Base-by-base conservation (phyloP, 1,140 invertebrate genomes). In the Asbolus verrucosus region DNA sequence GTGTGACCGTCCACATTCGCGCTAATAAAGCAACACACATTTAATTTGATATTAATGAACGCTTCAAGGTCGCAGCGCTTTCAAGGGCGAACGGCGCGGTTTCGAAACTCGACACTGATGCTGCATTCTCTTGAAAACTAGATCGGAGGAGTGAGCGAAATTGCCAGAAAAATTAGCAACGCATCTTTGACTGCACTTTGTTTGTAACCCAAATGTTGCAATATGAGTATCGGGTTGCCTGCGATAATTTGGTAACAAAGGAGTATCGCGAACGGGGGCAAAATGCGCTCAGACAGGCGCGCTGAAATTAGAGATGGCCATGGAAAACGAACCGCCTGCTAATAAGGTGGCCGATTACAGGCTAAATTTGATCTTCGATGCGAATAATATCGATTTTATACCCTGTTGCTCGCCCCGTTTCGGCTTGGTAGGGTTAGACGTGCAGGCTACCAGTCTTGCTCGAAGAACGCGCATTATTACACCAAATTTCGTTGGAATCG, bases 311-410 rank as follows among this genome's bases (percentile, higher is more conserved):
- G 75, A 76, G 73, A 61, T 65, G 16, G 68, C 65, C 38, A 46
- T 74, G 75, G 73, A 74, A 74, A 74, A 76, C 33, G 75, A 76
- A 65, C 65, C 72, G 59, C 24, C 61, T 72, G 69, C 69, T 76
- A 76, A 76, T 76, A 74, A 73, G 74, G 74, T 76, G 74, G 74
- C 74, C 74, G 74, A 76, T 76, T 74, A 74, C 71, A 74, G 75
- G 70, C 75, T 73, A 74, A 74, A 74, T 74, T 73, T 73, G 75
- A 74, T 76, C 69, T 69, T 66, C 62, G 67, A 70, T 69, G 74
- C 69, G 67, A 73, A 71, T 66, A 69, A 71, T 74, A 74, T 74
- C 21, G 72, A 74, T 74, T 74, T 74, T 74, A 70, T 70, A 73
- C 72, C 36, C 69, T 62, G 69, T 73, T 73, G 72, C 68, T 38